Percentiles rank a stretch among this genome's conserved stretches.
phyloP scores from a whole-genome alignment of 2,797 vertebrate species.

The Pangasius mekongensis region DNA sequence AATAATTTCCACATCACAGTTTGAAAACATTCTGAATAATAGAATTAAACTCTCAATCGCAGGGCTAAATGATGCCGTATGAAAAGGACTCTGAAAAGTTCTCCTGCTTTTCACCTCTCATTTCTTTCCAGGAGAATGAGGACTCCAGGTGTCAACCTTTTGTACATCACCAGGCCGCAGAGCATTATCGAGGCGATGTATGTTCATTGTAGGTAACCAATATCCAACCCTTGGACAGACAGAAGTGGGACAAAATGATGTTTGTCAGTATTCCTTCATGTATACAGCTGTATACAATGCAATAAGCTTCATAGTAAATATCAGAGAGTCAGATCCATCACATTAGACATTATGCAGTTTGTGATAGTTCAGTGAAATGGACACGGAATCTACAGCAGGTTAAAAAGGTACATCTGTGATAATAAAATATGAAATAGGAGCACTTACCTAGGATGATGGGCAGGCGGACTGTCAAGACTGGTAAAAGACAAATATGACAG shows the following conservation, averaged over 20 bases:
- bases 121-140: not conserved
- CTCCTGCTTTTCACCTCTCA: not conserved
- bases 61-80: not conserved
- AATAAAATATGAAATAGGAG: not conserved
- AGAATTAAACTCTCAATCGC: not conserved
- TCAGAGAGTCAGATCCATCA: not conserved
- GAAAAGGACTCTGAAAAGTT: not conserved
- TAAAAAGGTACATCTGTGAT: not conserved
- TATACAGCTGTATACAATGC: not conserved
- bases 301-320: not conserved
- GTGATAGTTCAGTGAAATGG: not conserved
- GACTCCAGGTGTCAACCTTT: not conserved
- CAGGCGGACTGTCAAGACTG: not conserved
- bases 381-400: not conserved
- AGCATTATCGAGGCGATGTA: not conserved
- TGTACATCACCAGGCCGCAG: not conserved
- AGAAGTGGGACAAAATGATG: not conserved
- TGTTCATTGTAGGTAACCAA: not conserved
- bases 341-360: not conserved
- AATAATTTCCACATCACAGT: not conserved
- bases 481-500: not conserved
- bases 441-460: not conserved
- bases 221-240: rapidly evolving
- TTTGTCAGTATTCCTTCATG: not conserved
- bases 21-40: not conserved